Evolutionary conservation across 2,113 vertebrate genomes (phyloP).

Genomic region (Larimichthys crocea): DNA sequence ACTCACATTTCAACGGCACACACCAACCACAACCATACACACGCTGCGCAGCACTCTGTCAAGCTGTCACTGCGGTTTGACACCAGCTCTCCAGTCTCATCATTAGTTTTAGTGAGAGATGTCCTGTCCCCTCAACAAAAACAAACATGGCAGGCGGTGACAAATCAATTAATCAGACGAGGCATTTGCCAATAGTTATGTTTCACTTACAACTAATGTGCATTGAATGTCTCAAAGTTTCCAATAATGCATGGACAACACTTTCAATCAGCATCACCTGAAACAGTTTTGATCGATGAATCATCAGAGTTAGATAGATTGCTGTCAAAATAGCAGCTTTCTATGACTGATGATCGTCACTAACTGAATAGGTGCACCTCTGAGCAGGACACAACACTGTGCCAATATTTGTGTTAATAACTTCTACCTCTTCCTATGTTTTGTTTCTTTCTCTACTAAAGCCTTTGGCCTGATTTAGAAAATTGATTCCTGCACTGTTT

Average conservation of each 20-base stretch:
- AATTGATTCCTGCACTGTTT: neutral
- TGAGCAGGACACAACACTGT: conserved; percentile 1
- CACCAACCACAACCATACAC: conserved; percentile 39
- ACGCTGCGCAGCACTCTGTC: conserved; percentile 62
- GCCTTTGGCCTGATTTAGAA: neutral
- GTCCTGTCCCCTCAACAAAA: conserved; percentile 75
- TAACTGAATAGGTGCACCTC: conserved; percentile 47
- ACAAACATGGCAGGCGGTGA: conserved; percentile 78
- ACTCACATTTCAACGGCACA: conserved; percentile 28
- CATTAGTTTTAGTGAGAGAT: conserved; percentile 81
- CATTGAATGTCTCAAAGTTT: conserved; percentile 72
- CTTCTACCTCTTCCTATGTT: neutral
- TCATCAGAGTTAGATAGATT: conserved; percentile 62
- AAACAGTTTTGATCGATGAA: conserved; percentile 66
- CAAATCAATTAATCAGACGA: conserved; percentile 79
- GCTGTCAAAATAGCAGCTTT: conserved; percentile 61
- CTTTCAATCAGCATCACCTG: conserved; percentile 58
- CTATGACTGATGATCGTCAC: conserved; percentile 56
- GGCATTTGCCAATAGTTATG: conserved; percentile 78
- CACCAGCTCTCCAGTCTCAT: conserved; percentile 69
- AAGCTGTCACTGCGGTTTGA: conserved; percentile 70
- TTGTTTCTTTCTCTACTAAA: neutral
- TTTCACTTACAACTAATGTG: conserved; percentile 79
- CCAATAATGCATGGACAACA: conserved; percentile 71
- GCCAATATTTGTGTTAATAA: conserved; percentile 12